Base-by-base conservation (phyloP, 2,888 invertebrate genomes). In the Ecdyonurus torrentis region DNA sequence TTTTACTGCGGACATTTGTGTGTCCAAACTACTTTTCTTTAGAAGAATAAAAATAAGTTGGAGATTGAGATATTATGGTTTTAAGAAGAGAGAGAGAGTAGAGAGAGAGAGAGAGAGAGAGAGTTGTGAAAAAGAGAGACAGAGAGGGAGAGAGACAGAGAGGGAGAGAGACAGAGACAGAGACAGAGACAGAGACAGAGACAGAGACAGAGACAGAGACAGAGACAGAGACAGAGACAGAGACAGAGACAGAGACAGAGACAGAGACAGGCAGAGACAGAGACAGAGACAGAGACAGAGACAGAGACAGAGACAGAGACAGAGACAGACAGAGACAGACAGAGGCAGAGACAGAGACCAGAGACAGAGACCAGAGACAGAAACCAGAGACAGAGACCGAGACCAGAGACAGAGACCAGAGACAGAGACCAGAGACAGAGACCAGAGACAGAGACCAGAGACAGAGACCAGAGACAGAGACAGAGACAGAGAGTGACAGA, bases 81-180 rank as follows among this genome's bases (percentile, higher is more conserved):
- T n/a, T n/a, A n/a, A n/a, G n/a, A 63, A 23, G 55, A 24, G 20
- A 23, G 58, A 55, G 22, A 63, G 37, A n/a, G n/a, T n/a, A n/a
- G n/a, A n/a, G n/a, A n/a, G n/a, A n/a, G n/a, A n/a, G n/a, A n/a
- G n/a, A n/a, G 19, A 61, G 23, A 20, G 59, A 55, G 55, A 61
- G n/a, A 55, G 62, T 18, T 22, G 60, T 22, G 62, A 5, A 24
- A 18, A 18, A 63, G 62, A 23, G 24, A 25, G 24, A 61, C 15
- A 19, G 19, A 18, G 10, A 15, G 18, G 15, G 63, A 63, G 60
- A 66, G 63, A 66, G 61, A 62, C 58, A 63, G 70, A 70, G 72
- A 73, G 69, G 72, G 68, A 69, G 71, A 71, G 61, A 65, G 68
- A 65, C 70, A 70, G n/a, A n/a, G n/a, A n/a, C n/a, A n/a, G n/a